These are phyloP conservation scores for Peribatodes rhomboidaria DNA, from an alignment of 2,888 invertebrate species.

Conservation along the genomic window DNA sequence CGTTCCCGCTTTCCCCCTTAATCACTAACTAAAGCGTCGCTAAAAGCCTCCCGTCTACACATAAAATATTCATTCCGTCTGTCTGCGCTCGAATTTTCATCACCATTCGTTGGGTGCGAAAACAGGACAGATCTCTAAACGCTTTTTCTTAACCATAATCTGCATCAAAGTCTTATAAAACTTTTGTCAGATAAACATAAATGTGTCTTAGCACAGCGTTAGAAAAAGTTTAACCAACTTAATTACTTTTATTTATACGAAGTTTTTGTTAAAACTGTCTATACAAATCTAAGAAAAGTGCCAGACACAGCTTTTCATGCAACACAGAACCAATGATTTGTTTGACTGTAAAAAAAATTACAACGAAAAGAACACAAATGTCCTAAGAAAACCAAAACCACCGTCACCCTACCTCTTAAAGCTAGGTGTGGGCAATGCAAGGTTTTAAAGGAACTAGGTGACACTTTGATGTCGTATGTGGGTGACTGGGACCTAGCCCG, in stretches of 20 bases:
- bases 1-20: constrained; percentile 37
- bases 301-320: too few relatives aligned
- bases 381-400: constrained; percentile 10
- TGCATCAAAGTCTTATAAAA: not conserved
- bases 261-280: too few relatives aligned
- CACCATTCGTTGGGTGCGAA: constrained; percentile 16
- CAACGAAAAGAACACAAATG: too few relatives aligned
- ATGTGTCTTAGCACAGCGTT: too few relatives aligned
- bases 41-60: constrained; percentile 63
- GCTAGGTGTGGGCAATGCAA: constrained; percentile 60
- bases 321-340: too few relatives aligned
- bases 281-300: too few relatives aligned
- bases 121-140: constrained; percentile 1
- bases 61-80: constrained; percentile 68
- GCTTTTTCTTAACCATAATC: not conserved
- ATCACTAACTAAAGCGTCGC: constrained; percentile 48
- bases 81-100: constrained; percentile 50
- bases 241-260: too few relatives aligned
- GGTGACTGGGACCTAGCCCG: constrained; percentile 59
- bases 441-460: constrained; percentile 63
- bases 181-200: too few relatives aligned
- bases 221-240: too few relatives aligned
- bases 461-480: constrained; percentile 60
- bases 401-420: constrained; percentile 29
- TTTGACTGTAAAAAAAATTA: too few relatives aligned